Conservation (phyloP, 2,113 vertebrate species). For the Mormyrus lacerda region DNA sequence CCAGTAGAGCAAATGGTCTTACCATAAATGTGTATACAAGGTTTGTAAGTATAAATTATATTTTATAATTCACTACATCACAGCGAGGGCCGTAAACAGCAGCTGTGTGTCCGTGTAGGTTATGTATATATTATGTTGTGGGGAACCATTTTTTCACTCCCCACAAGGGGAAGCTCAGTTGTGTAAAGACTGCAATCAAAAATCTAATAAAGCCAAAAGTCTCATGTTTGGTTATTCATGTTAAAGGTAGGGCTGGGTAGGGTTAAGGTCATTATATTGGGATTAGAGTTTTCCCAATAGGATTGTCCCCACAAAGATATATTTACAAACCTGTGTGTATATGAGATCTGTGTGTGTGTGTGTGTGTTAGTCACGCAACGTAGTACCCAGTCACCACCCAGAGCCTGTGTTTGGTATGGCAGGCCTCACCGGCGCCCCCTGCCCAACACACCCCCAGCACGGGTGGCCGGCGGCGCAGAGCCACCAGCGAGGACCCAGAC, state of each 20-base stretch:
- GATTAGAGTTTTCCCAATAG: too few species aligned
- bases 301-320: too few species aligned
- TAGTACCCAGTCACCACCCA: not conserved
- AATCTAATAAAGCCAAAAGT: too few species aligned
- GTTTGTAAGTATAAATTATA: not conserved
- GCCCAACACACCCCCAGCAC: slow-evolving; percentile 79
- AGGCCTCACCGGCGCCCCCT: slow-evolving; percentile 85
- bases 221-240: too few species aligned
- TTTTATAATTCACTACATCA: not conserved
- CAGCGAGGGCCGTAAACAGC: not conserved
- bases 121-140: not conserved
- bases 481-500: slow-evolving; percentile 91
- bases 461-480: slow-evolving; percentile 86
- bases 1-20: not conserved
- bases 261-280: too few species aligned
- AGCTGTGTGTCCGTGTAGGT: not conserved
- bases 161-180: not conserved
- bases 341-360: not conserved
- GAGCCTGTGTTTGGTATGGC: slow-evolving; percentile 1
- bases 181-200: too few species aligned
- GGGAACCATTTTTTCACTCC: not conserved
- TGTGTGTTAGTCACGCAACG: not conserved
- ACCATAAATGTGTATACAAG: not conserved
- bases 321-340: not conserved
- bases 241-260: too few species aligned